Evolutionary conservation across 2,113 vertebrate genomes (phyloP).

Genomic region (Callorhinus ursinus): DNA sequence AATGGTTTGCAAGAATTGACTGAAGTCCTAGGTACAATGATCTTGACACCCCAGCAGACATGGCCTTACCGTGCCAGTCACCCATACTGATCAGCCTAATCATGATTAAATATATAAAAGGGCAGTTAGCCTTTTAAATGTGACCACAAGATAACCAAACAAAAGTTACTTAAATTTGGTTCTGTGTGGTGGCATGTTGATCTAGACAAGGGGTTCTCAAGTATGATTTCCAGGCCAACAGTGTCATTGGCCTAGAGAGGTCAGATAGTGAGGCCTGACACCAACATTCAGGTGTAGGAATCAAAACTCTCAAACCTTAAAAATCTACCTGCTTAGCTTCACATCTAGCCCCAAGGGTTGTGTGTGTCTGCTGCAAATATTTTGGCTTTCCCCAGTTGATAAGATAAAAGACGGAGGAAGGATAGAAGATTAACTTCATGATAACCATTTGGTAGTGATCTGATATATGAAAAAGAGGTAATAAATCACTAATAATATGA

Average conservation of each 20-base stretch:
- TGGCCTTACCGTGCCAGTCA: not conserved
- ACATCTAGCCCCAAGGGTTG: not conserved
- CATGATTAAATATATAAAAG: not conserved
- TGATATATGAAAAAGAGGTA: not conserved
- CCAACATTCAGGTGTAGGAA: not conserved
- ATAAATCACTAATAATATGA: not conserved
- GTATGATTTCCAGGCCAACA: not conserved
- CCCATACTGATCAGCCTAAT: not conserved
- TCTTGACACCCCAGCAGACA: not conserved
- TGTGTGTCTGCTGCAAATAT: not conserved
- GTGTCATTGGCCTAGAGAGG: not conserved
- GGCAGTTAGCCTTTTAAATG: not conserved
- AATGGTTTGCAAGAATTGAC: not conserved
- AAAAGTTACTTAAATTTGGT: not conserved
- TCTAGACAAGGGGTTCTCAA: not conserved
- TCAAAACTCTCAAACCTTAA: slow-evolving; percentile 30
- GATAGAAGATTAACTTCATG: not conserved
- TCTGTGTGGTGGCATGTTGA: not conserved
- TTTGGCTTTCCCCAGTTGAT: not conserved
- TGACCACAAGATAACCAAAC: not conserved
- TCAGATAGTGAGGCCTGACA: not conserved
- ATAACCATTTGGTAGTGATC: slow-evolving; percentile 35
- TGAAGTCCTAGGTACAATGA: not conserved
- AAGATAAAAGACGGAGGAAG: slow-evolving; percentile 25
- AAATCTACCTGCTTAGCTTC: not conserved